Evolutionary conservation across 2,888 invertebrate genomes (phyloP).

Genomic region (Syrista parreyssii): DNA sequence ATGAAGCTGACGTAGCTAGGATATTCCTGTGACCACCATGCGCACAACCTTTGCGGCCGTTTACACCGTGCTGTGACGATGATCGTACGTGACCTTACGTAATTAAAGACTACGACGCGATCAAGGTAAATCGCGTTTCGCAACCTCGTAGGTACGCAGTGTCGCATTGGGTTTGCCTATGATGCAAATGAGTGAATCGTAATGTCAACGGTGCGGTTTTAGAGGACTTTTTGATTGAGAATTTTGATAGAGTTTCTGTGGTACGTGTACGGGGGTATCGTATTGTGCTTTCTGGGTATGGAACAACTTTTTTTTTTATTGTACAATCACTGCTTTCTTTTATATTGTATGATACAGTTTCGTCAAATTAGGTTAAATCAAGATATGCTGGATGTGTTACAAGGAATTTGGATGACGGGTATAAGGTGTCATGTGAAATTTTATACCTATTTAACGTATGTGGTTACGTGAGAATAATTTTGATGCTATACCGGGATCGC

Average conservation of each 20-base stretch:
- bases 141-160: not conserved
- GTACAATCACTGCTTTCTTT: not conserved
- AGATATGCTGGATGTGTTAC: not conserved
- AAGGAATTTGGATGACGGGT: too few relatives aligned
- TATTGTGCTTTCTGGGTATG: not conserved
- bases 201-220: not conserved
- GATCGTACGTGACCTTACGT: conserved; percentile 9
- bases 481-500: too few relatives aligned
- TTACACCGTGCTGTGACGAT: not conserved
- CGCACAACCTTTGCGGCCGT: conserved; percentile 15
- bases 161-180: not conserved
- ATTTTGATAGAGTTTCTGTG: not conserved
- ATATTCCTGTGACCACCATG: conserved; percentile 14
- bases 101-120: not conserved
- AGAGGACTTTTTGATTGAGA: not conserved
- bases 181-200: not conserved
- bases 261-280: not conserved
- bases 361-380: not conserved
- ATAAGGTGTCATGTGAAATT: too few relatives aligned
- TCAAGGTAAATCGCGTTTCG: not conserved
- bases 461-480: too few relatives aligned
- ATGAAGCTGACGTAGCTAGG: conserved; percentile 36
- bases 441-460: too few relatives aligned
- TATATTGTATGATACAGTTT: too few relatives aligned
- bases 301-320: not conserved